Evolutionary conservation across 2,113 vertebrate species (phyloP).

Genomic region (Emydocephalus ijimae): DNA sequence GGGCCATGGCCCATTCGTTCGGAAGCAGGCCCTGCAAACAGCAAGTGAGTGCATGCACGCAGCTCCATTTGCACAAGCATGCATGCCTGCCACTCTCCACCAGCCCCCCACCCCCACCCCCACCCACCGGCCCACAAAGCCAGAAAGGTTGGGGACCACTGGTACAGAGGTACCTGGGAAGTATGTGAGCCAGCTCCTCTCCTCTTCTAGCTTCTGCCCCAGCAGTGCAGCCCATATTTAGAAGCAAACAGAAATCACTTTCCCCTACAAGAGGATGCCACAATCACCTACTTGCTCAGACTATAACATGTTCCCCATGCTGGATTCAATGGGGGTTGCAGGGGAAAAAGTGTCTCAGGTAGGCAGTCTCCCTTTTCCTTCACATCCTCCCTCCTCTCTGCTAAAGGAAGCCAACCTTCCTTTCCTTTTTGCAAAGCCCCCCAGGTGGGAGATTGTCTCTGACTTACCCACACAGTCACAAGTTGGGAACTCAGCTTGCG

Average conservation of each 20-base stretch:
- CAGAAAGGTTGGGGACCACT: background rate
- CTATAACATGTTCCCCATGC: background rate
- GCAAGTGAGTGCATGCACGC: background rate
- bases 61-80: background rate
- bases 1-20: background rate
- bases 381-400: background rate
- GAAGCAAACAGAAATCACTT: background rate
- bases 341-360: background rate
- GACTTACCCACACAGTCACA: constrained; percentile 93
- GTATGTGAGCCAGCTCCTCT: background rate
- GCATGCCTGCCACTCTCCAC: background rate
- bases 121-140: background rate
- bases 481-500: constrained; percentile 86
- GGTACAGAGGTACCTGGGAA: background rate
- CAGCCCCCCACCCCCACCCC: no score
- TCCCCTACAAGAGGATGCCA: background rate
- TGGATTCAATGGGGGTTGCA: background rate
- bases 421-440: fast-evolving
- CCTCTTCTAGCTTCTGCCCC: background rate
- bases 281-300: background rate
- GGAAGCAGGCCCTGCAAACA: background rate
- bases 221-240: background rate
- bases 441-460: fast-evolving
- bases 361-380: background rate
- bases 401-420: background rate